A percentile compares a stretch with the other conserved stretches of the same genome.
phyloP scores from a whole-genome alignment of 2,797 vertebrate genomes.

The Anguilla megastoma region DNA sequence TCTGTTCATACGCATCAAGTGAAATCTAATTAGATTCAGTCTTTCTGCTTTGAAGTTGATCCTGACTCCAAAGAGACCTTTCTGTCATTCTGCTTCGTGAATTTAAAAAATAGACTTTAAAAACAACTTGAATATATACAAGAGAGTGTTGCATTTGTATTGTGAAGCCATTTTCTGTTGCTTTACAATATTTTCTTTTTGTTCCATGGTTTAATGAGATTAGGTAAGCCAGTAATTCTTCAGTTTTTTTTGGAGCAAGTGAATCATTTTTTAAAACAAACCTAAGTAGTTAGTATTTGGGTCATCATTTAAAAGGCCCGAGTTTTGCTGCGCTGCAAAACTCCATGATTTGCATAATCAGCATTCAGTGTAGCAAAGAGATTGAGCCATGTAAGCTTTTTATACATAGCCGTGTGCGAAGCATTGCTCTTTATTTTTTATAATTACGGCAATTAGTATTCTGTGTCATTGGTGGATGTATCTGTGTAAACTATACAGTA shows the following conservation, averaged over 20 bases:
- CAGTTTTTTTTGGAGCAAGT: neutral
- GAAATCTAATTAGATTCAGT: neutral
- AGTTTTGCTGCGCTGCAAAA: neutral
- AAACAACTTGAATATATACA: neutral
- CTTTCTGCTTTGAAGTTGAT: neutral
- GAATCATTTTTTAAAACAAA: neutral
- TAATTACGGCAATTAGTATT: neutral
- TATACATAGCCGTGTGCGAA: neutral
- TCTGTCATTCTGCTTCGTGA: neutral
- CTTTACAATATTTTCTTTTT: neutral
- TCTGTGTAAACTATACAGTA: neutral
- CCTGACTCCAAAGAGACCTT: neutral
- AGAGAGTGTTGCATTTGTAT: neutral
- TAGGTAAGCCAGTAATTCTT: neutral
- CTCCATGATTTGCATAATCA: slow-evolving; percentile 20
- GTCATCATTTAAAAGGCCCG: neutral
- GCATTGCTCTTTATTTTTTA: neutral
- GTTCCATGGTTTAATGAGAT: neutral
- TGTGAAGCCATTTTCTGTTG: neutral
- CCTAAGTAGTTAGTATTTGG: neutral
- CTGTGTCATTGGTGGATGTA: neutral
- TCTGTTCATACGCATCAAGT: neutral
- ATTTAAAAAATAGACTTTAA: neutral
- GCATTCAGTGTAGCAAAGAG: neutral
- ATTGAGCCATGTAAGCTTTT: slow-evolving; percentile 21